A percentile compares a stretch with the other conserved stretches of the same genome.
These are phyloP conservation scores for Pteropus alecto DNA, from an alignment of 2,113 vertebrate species.

Conservation along the genomic window DNA sequence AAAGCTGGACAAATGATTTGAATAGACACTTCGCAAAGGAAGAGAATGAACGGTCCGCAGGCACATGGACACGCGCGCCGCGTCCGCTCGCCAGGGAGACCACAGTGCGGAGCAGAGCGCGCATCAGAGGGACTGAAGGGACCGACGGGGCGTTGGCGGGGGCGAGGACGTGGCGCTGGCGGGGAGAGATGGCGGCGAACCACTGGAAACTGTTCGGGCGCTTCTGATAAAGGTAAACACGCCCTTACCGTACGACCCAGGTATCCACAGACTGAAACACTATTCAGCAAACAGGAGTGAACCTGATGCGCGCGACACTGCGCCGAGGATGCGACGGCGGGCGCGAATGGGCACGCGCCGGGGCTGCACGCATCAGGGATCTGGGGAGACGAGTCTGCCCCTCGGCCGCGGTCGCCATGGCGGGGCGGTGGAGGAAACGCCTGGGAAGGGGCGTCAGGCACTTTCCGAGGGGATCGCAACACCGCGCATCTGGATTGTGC, in stretches of 20 bases:
- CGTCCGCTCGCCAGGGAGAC: not conserved
- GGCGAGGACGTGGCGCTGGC: too few relatives aligned
- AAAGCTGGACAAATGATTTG: not conserved
- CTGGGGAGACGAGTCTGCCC: too few relatives aligned
- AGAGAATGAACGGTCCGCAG: not conserved
- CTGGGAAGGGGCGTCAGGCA: not conserved
- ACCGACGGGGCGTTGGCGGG: too few relatives aligned
- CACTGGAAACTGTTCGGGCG: not conserved
- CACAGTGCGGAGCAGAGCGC: too few relatives aligned
- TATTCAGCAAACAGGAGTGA: not conserved
- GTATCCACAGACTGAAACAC: too few relatives aligned
- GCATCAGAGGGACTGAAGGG: too few relatives aligned
- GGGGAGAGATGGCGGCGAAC: not conserved
- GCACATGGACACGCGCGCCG: not conserved
- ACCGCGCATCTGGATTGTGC: not conserved
- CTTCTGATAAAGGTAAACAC: not conserved
- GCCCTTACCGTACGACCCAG: not conserved
- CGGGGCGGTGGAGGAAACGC: not conserved
- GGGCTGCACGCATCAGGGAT: too few relatives aligned
- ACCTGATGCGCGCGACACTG: too few relatives aligned
- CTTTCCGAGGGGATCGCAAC: not conserved
- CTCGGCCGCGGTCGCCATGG: too few relatives aligned
- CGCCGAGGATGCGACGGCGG: not conserved
- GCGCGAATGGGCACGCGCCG: too few relatives aligned
- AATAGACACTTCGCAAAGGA: not conserved